These are phyloP conservation scores for Hemibagrus guttatus DNA, from an alignment of 2,797 vertebrate species.

Conservation along the genomic window DNA sequence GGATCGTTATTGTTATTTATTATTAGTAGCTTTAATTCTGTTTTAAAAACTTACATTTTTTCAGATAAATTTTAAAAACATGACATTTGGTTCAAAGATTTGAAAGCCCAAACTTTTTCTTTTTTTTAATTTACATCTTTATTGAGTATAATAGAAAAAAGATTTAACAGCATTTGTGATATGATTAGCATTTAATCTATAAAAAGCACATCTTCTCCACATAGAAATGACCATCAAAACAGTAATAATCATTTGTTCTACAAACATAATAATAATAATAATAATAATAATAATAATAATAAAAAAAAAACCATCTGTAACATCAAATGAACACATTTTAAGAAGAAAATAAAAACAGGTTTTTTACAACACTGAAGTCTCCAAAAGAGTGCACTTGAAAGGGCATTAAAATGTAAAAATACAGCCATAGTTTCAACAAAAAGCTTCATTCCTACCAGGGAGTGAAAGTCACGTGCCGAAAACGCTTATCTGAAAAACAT, in stretches of 20 bases:
- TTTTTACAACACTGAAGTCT: conserved; percentile 31
- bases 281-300: conserved; percentile 22
- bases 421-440: conserved; percentile 16
- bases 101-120: neutral
- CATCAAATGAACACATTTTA: conserved; percentile 35
- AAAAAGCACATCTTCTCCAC: conserved; percentile 53
- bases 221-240: conserved; percentile 47
- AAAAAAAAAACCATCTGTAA: conserved; percentile 20
- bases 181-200: conserved; percentile 41
- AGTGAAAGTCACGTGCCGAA: neutral
- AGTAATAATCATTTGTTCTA: conserved; percentile 39
- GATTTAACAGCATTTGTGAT: conserved; percentile 49
- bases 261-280: conserved; percentile 16
- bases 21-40: too few species aligned
- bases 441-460: conserved; percentile 17
- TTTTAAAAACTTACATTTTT: too few species aligned
- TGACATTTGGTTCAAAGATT: neutral
- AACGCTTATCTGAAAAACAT: neutral
- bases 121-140: conserved; percentile 32
- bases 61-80: neutral
- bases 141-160: conserved; percentile 41
- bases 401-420: conserved; percentile 41
- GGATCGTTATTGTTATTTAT: neutral
- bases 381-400: conserved; percentile 53
- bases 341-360: conserved; percentile 12